These are phyloP conservation scores for Malurus splendens DNA, from an alignment of 2,797 vertebrate species.

Conservation along the genomic window DNA sequence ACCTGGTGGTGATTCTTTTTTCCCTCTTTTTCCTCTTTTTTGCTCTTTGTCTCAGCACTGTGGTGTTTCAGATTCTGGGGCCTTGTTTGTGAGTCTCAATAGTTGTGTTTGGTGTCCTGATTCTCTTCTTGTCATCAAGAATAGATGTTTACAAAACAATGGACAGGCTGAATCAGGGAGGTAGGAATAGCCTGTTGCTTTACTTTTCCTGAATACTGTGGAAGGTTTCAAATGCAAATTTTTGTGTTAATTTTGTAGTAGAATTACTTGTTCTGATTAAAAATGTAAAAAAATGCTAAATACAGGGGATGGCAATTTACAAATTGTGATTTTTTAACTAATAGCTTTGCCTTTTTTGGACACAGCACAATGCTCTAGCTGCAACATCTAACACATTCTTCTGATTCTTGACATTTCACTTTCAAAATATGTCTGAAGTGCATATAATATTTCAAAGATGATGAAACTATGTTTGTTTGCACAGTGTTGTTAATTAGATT, in stretches of 20 bases:
- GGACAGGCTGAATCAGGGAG: constrained; percentile 75
- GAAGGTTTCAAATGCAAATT: neutral
- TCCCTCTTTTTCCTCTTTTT: constrained; percentile 8
- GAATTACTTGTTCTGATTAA: neutral
- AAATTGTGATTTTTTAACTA: neutral
- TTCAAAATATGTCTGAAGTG: neutral
- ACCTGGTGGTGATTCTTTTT: constrained; percentile 44
- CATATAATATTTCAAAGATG: neutral
- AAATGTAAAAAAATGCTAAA: neutral
- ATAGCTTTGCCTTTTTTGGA: neutral
- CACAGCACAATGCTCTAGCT: neutral
- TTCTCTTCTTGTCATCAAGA: constrained; percentile 65
- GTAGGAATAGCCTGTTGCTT: constrained; percentile 60
- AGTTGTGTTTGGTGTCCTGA: constrained; percentile 63
- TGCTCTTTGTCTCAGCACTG: constrained; percentile 65
- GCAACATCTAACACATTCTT: neutral
- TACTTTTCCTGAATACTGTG: neutral
- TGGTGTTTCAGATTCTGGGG: constrained; percentile 66
- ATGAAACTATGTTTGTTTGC: neutral
- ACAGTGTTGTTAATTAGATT: neutral
- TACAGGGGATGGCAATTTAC: neutral
- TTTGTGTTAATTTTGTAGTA: neutral
- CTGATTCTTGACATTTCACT: neutral
- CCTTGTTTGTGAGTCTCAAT: constrained; percentile 66
- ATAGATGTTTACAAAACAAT: constrained; percentile 61